Conservation (phyloP, 2,113 vertebrate species). For the Aplodontia rufa region DNA sequence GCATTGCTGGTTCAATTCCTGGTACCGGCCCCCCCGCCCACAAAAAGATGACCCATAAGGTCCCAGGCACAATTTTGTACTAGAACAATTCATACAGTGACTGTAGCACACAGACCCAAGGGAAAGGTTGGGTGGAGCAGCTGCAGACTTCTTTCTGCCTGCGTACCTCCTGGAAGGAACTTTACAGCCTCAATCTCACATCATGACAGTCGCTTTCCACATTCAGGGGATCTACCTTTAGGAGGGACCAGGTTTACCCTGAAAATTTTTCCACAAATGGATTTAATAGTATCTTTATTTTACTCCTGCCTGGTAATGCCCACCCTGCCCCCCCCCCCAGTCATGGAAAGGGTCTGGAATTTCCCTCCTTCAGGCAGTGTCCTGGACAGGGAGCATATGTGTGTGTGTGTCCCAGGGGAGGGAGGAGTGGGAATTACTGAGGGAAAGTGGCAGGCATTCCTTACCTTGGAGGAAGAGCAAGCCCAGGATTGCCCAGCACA, state of each 20-base stretch:
- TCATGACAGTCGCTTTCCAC: background rate
- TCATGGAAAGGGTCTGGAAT: conserved; percentile 29
- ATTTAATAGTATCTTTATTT: background rate
- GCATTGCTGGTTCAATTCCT: too few species aligned
- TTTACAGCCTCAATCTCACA: background rate
- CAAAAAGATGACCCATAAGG: background rate
- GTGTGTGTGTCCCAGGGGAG: background rate
- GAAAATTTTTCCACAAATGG: background rate
- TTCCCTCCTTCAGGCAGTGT: background rate
- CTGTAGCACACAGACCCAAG: background rate
- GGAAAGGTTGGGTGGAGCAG: background rate
- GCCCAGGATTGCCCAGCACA: conserved; percentile 73
- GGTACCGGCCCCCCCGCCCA: too few species aligned
- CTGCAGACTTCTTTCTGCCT: background rate
- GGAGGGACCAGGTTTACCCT: background rate
- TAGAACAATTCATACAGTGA: background rate
- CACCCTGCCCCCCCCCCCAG: background rate
- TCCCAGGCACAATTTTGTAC: background rate
- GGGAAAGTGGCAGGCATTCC: background rate
- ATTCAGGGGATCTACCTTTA: background rate
- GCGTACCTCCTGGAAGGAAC: background rate
- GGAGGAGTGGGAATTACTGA: background rate
- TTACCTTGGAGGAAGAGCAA: conserved; percentile 83
- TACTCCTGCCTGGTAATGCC: background rate
- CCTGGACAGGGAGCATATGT: background rate